These are phyloP conservation scores for Quiscalus mexicanus DNA, from an alignment of 2,113 vertebrate genomes.

Conservation along the genomic window DNA sequence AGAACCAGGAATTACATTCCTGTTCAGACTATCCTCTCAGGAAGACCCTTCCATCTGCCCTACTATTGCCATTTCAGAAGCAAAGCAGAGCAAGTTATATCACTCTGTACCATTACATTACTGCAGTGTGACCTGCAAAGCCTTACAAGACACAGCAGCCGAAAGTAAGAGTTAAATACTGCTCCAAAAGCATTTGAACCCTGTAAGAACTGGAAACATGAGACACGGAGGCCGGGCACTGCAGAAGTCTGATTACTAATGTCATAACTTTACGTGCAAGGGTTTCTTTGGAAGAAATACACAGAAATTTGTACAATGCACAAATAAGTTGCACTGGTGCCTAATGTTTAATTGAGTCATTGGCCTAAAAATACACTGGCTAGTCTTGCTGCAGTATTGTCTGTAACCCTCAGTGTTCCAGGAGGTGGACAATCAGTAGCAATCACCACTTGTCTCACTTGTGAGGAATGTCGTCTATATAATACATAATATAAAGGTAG, in stretches of 20 bases:
- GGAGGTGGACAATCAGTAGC: conserved; percentile 5
- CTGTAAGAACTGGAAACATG: neutral
- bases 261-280: neutral
- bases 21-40: neutral
- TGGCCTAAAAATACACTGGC: conserved; percentile 64
- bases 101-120: neutral
- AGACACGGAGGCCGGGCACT: neutral
- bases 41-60: neutral
- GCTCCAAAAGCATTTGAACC: neutral
- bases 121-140: neutral
- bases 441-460: conserved; percentile 16
- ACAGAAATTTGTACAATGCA: conserved; percentile 26
- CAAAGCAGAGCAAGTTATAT: neutral
- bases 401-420: conserved; percentile 53
- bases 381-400: conserved; percentile 41
- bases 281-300: conserved; percentile 15
- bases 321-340: conserved; percentile 33
- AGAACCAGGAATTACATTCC: neutral
- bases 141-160: conserved; percentile 1
- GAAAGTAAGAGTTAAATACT: conserved; percentile 22
- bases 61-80: neutral
- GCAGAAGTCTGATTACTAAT: neutral
- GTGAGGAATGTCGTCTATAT: neutral
- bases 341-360: conserved; percentile 52
- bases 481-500: neutral